Base-by-base conservation (phyloP, 1,140 invertebrate genomes). In the Ceratina japonica region DNA sequence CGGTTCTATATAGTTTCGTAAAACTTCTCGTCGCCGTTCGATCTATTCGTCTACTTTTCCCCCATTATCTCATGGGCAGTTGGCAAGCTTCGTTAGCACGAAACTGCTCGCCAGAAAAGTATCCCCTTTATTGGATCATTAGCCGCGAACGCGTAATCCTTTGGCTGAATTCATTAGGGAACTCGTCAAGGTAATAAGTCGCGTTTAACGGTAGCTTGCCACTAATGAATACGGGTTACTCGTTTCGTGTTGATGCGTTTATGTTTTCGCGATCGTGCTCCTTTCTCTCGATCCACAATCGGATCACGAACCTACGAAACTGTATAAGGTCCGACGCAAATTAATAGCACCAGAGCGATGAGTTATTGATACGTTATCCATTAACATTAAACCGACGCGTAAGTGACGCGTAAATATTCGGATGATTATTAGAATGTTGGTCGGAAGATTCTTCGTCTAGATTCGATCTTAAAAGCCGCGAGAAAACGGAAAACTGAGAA, bases 1-100 rank as follows among this genome's bases (percentile, higher is more conserved):
- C 59, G 81, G 62, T 66, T 69, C 66, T 63, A 20, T 22, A 22
- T n/a, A 75, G 22, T 74, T 77, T 74, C 31, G 71, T 44, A 70
- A 75, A 74, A 44, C 75, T 75, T 22, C 8, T 20, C 1, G 2
- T 8, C 7, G n/a, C 24, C 3, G 37, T 58, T 18, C 7, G 54
- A 44, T 22, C 7, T 51, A 37, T n/a, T 63, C 51, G n/a, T 37
- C 61, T n/a, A n/a, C 54, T 37, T 10, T 7, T 15, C 20, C 12
- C 12, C 18, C 10, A 44, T 72, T 71, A 61, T 44, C 13, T 16
- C 22, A 58, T 15, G 27, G 24, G 75, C 84, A 86, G 80, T 89
- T 87, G 82, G 78, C 81, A 86, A 87, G 87, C 86, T 89, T 89
- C 87, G 66, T 62, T n/a, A 56, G 0, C 72, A 44, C 71, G 64